Evolutionary conservation across 2,888 invertebrate genomes (phyloP).

Genomic region (Scaptomyza cyrtandrae): DNA sequence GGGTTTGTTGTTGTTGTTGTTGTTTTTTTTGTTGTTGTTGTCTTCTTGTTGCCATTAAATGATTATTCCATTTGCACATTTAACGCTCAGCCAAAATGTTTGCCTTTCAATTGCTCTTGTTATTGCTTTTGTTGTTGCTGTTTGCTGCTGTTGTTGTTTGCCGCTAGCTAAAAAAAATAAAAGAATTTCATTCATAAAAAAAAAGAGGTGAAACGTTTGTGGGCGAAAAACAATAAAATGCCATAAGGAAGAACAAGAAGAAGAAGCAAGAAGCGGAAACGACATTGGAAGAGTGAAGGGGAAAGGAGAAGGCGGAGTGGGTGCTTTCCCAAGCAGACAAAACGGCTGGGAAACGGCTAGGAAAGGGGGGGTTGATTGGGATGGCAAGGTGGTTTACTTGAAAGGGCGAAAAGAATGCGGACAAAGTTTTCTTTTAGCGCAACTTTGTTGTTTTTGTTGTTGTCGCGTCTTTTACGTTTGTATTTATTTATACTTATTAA

Average conservation of each 20-base stretch:
- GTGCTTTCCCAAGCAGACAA: constrained; percentile 63
- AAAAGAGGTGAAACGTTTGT: constrained; percentile 68
- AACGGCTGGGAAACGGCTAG: constrained; percentile 46
- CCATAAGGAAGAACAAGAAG: constrained; percentile 16
- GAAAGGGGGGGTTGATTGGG: neutral
- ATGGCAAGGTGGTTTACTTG: neutral
- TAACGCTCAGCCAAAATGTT: constrained; percentile 61
- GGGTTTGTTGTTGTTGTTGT: constrained; percentile 20
- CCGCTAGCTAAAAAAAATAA: constrained; percentile 44
- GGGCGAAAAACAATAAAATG: constrained; percentile 76
- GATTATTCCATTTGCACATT: constrained; percentile 81
- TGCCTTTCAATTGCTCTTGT: constrained; percentile 30
- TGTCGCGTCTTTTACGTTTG: constrained; percentile 54
- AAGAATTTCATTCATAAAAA: constrained; percentile 73
- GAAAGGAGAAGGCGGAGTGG: neutral
- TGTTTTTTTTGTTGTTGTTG: constrained; percentile 36
- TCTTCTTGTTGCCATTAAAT: constrained; percentile 58
- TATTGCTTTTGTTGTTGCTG: constrained; percentile 30
- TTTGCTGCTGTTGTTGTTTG: constrained; percentile 26
- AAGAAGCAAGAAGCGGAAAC: constrained; percentile 44
- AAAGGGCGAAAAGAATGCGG: constrained; percentile 10
- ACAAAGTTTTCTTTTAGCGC: constrained; percentile 42
- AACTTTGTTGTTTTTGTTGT: constrained; percentile 50
- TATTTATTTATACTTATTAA: constrained; percentile 72
- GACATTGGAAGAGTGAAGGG: neutral